A percentile compares a stretch with the other conserved stretches of the same genome.
Conservation (phyloP, 2,113 vertebrate species). For the Lampris megalopsis region DNA sequence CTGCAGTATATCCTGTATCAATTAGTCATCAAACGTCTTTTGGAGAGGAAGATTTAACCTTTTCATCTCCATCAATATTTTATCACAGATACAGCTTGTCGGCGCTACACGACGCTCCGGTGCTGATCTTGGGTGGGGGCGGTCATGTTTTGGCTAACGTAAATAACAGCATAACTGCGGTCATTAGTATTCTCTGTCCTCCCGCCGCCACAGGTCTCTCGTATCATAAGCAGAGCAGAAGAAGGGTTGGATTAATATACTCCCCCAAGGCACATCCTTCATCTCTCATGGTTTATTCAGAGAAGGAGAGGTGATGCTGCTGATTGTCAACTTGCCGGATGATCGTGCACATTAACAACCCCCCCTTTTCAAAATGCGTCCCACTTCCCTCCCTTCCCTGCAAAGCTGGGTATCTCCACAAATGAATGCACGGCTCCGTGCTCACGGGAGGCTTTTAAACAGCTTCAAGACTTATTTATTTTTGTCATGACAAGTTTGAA, state of each 20-base stretch:
- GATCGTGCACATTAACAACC: constrained; percentile 7
- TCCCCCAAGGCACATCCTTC: constrained; percentile 21
- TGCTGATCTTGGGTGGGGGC: constrained; percentile 23
- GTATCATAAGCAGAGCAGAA: constrained; percentile 1
- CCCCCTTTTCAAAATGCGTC: not conserved
- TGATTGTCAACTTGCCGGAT: constrained; percentile 38
- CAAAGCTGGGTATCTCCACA: constrained; percentile 1
- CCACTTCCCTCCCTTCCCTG: not conserved
- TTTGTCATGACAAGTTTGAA: not conserved
- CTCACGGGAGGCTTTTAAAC: constrained; percentile 17
- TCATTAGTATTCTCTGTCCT: constrained; percentile 58
- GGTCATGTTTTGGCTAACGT: constrained; percentile 25
- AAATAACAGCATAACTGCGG: constrained; percentile 59
- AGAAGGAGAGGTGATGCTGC: constrained; percentile 8
- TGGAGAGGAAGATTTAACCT: constrained; percentile 72
- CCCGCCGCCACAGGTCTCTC: constrained; percentile 21
- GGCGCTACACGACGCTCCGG: not conserved
- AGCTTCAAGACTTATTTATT: not conserved
- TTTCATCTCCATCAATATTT: constrained; percentile 78
- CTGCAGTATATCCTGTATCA: constrained; percentile 57
- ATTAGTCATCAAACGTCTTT: constrained; percentile 73
- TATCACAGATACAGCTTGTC: constrained; percentile 39
- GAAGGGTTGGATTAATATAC: constrained; percentile 44
- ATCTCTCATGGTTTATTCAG: constrained; percentile 61
- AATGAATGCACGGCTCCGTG: constrained; percentile 18